Evolutionary conservation across 1,140 invertebrate genomes (phyloP).

Genomic region (Drosophila miranda): DNA sequence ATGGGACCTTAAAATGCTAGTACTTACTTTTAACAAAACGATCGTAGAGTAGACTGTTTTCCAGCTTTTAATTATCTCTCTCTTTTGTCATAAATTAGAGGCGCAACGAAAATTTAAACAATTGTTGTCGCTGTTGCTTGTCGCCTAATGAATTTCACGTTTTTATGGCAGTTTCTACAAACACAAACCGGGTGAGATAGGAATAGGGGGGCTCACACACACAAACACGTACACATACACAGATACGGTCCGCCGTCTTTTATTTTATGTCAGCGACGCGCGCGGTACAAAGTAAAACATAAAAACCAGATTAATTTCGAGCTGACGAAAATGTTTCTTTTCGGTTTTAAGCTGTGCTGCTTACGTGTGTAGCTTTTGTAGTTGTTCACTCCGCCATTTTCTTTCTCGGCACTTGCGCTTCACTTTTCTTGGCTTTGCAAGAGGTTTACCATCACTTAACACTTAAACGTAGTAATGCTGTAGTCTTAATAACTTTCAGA

Average conservation of each 20-base stretch:
- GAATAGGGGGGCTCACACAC: slow-evolving; percentile 22
- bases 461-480: too few species aligned
- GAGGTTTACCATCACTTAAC: too few species aligned
- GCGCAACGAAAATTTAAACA: slow-evolving; percentile 68
- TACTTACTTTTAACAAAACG: slow-evolving; percentile 21
- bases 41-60: slow-evolving; percentile 6
- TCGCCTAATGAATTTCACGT: slow-evolving; percentile 57
- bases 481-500: too few species aligned
- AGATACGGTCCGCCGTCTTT: slow-evolving; percentile 18
- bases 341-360: slow-evolving; percentile 53
- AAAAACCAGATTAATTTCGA: slow-evolving; percentile 76
- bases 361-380: slow-evolving; percentile 59
- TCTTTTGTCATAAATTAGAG: slow-evolving; percentile 34
- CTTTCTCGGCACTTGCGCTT: slow-evolving; percentile 23
- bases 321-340: slow-evolving; percentile 57
- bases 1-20: background rate
- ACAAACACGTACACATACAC: slow-evolving; percentile 36
- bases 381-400: slow-evolving; percentile 73
- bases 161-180: slow-evolving; percentile 69
- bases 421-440: background rate
- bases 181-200: slow-evolving; percentile 21
- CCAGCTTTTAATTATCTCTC: slow-evolving; percentile 17
- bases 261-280: slow-evolving; percentile 61
- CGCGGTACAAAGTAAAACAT: slow-evolving; percentile 62
- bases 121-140: slow-evolving; percentile 61